phyloP scores from a whole-genome alignment of 2,797 vertebrate genomes.

The Pantherophis alleghaniensis region DNA sequence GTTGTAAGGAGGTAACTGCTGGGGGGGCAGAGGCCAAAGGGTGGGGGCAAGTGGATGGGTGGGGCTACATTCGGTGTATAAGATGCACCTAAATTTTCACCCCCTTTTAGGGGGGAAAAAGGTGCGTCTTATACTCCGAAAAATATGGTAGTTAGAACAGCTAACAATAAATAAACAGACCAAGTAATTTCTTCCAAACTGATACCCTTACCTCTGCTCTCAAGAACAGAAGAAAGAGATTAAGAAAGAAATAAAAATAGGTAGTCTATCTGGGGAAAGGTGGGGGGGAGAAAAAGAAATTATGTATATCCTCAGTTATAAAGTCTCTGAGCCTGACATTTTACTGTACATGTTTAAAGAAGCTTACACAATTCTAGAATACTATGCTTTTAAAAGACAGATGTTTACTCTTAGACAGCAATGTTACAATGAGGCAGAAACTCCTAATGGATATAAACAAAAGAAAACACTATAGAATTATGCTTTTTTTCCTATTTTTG shows the following conservation, averaged over 20 bases:
- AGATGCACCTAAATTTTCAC: too few relatives aligned
- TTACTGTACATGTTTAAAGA: background rate
- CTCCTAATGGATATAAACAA: background rate
- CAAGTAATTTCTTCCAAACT: background rate
- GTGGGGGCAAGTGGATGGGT: too few relatives aligned
- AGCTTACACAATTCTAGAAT: background rate
- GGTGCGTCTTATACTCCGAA: too few relatives aligned
- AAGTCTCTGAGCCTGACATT: background rate
- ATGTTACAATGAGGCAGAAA: background rate
- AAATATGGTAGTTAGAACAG: background rate
- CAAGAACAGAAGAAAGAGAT: background rate
- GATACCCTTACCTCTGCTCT: background rate
- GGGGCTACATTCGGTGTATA: too few relatives aligned
- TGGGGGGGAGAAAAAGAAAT: background rate
- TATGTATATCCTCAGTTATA: background rate
- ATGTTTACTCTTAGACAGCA: background rate
- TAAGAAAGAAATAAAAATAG: background rate
- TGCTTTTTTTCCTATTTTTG: background rate
- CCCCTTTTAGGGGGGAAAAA: too few relatives aligned
- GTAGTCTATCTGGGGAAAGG: background rate
- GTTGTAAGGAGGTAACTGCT: too few relatives aligned
- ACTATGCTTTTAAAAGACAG: background rate
- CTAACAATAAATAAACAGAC: background rate
- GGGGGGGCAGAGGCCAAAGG: too few relatives aligned
- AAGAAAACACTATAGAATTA: background rate